A percentile compares a stretch with the other conserved stretches of the same genome.
Conservation (phyloP, 2,888 invertebrate genomes). For the Drosophila leonis region DNA sequence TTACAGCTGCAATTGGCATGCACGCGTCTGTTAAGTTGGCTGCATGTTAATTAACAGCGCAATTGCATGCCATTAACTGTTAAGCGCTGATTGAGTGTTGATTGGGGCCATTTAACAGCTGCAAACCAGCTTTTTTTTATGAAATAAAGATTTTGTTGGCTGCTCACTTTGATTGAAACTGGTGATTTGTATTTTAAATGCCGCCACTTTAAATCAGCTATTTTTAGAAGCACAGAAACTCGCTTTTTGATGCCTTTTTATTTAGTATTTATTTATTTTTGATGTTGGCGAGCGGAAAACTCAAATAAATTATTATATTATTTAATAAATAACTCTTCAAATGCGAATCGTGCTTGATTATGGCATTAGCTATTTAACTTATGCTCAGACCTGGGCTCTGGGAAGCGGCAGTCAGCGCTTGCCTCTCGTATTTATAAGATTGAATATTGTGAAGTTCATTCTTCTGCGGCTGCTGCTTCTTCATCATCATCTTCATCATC, state of each 20-base stretch:
- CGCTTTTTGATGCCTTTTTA: slow-evolving; percentile 10
- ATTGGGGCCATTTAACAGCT: slow-evolving; percentile 16
- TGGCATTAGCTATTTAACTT: slow-evolving; percentile 36
- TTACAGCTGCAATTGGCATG: not conserved
- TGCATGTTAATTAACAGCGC: slow-evolving; percentile 8
- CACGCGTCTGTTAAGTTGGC: not conserved
- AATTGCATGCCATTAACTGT: not conserved
- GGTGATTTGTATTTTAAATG: slow-evolving; percentile 28
- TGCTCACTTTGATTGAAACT: slow-evolving; percentile 13
- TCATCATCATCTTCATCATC: not conserved
- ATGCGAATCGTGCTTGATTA: slow-evolving; percentile 40
- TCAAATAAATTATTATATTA: slow-evolving; percentile 50
- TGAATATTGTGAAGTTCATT: not conserved
- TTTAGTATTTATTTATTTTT: not conserved
- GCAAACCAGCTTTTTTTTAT: slow-evolving; percentile 15
- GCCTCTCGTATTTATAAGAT: slow-evolving; percentile 9
- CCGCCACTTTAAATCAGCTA: slow-evolving; percentile 25
- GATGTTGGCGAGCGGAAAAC: slow-evolving; percentile 64
- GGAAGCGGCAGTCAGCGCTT: slow-evolving; percentile 7
- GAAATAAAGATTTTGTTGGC: slow-evolving; percentile 3
- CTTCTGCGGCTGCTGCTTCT: not conserved
- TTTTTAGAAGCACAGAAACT: slow-evolving; percentile 48
- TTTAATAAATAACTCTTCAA: slow-evolving; percentile 65
- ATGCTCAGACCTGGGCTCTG: not conserved
- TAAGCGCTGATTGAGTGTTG: not conserved